phyloP scores from a whole-genome alignment of 1,140 invertebrate species.

The Ctenoplectra terminalis region DNA sequence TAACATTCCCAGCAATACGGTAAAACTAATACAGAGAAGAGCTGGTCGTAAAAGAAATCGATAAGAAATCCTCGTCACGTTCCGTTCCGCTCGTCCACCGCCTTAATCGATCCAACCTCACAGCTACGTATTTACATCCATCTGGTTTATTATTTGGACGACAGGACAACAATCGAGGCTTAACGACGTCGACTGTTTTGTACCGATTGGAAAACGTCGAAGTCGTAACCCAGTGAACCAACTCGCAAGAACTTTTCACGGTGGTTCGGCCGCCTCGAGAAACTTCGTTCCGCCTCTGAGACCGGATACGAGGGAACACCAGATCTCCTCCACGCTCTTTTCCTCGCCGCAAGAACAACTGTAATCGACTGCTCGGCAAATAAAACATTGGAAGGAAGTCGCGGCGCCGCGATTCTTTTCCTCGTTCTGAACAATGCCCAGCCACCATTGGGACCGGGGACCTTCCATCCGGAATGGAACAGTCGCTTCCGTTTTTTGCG shows the following conservation, averaged over 20 bases:
- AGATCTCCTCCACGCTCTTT: background rate
- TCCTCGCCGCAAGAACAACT: slow-evolving; percentile 22
- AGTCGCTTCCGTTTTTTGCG: slow-evolving; percentile 55
- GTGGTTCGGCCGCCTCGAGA: background rate
- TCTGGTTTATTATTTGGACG: background rate
- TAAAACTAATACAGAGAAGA: background rate
- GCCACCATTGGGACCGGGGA: background rate
- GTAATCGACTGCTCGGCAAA: slow-evolving; percentile 52
- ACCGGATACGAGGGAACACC: background rate
- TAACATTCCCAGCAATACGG: too few species aligned
- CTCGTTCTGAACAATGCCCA: slow-evolving; percentile 60
- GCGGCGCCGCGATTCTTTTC: slow-evolving; percentile 56
- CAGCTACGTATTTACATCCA: background rate
- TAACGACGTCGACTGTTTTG: slow-evolving; percentile 16
- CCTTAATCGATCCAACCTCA: background rate
- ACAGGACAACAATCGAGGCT: slow-evolving; percentile 7
- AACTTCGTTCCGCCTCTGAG: slow-evolving; percentile 3
- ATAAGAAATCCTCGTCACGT: background rate
- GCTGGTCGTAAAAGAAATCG: background rate
- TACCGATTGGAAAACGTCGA: background rate
- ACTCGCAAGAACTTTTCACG: slow-evolving; percentile 24
- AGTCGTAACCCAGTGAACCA: slow-evolving; percentile 34
- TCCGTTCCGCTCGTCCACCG: background rate
- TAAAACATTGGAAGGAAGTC: slow-evolving; percentile 54
- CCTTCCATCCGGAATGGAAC: slow-evolving; percentile 57